Base-by-base conservation (phyloP, 2,113 vertebrate genomes). In the Falco punctatus region DNA sequence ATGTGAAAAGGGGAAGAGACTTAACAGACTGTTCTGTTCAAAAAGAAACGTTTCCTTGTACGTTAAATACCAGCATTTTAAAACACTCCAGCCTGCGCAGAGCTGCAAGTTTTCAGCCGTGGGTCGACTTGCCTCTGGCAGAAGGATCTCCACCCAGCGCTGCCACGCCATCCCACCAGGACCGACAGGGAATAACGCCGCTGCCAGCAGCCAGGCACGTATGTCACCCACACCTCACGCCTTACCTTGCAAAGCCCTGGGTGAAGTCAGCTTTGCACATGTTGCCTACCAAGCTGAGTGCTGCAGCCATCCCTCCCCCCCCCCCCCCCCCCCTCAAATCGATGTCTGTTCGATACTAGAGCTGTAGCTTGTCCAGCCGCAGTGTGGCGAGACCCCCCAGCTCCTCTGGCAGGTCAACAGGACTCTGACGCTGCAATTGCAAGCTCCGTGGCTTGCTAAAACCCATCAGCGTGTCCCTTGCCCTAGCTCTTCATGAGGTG, bases 1-100 rank as follows among this genome's bases (percentile, higher is more conserved):
- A 82, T 44, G 58, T n/a, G 66, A 95, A 97, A 97, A 96, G 94
- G 81, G 92, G 96, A 97, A 97, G 92, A 96, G 83, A 78, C 91
- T 87, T 57, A 57, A 72, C 54, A 95, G 81, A 20, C 85, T 86
- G 90, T 96, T 97, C 96, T 97, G 87, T 97, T 95, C 83, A 55
- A 96, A 91, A 61, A 70, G 82, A 86, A 96, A 51, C 62, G 59
- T 97, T 96, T 97, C 95, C 91, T 88, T 57, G 81, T 86, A 71
- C 49, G 46, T 72, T 92, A 90, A 88, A 82, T 33, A 44, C 1
- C 9, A 90, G 24, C 9, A 4, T 70, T 90, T 73, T 61, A 52
- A 90, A 90, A 62, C 40, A 22, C 35, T 9, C 30, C 0, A 1
- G 27, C 82, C 7, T 4, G 64, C 58, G 33, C 48, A 61, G 49